Conservation (phyloP, 1,140 invertebrate genomes). For the Drosophila arizonae region DNA sequence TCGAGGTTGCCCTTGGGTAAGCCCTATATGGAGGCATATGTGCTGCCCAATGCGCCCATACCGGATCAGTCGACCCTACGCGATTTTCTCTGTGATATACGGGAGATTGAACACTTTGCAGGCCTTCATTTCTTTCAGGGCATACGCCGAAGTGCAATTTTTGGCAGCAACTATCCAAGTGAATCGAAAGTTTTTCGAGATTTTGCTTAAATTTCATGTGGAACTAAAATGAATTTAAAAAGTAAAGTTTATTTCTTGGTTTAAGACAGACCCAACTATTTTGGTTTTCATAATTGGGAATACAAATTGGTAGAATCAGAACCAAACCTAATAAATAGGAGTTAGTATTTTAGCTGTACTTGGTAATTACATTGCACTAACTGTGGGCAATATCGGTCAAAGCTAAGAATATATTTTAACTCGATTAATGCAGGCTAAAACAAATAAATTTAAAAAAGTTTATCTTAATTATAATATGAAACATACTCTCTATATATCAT, state of each 20-base stretch:
- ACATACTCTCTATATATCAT: no score
- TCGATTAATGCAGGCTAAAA: no score
- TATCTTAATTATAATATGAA: no score
- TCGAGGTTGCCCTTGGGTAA: constrained; percentile 85
- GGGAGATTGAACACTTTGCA: constrained; percentile 94
- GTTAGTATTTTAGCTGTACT: no score
- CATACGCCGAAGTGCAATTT: constrained; percentile 83
- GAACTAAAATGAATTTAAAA: not conserved
- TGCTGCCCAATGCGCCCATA: constrained; percentile 95
- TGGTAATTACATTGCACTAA: no score
- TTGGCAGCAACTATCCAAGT: constrained; percentile 67
- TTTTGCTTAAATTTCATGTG: constrained; percentile 33
- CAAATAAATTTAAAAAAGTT: no score
- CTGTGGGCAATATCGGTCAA: no score
- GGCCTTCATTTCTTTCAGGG: constrained; percentile 96
- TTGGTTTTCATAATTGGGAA: no score
- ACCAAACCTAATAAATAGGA: no score
- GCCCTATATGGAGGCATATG: constrained; percentile 95
- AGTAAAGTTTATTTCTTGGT: not conserved
- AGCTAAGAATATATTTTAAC: no score
- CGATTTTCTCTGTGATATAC: constrained; percentile 92
- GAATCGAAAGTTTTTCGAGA: constrained; percentile 63
- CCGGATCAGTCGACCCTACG: constrained; percentile 88
- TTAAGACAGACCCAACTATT: no score
- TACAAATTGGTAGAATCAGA: no score